Conservation (phyloP, 2,888 invertebrate genomes). For the Platycheirus rosarum region DNA sequence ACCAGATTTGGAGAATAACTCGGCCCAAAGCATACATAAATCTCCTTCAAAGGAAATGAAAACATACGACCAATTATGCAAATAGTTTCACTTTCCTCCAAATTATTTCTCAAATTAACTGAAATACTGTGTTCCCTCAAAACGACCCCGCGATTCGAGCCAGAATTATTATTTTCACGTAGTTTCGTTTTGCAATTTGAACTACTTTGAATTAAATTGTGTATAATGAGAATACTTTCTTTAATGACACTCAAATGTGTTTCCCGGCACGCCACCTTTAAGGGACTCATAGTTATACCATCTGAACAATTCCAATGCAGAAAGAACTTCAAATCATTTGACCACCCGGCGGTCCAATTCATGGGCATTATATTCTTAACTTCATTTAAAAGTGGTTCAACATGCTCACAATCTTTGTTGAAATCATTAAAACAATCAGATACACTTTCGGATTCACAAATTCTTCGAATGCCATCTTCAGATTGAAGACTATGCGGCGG, state of each 20-base stretch:
- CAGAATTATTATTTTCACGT: background rate
- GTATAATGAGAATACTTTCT: constrained; percentile 84
- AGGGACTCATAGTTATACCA: constrained; percentile 77
- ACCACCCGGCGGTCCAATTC: constrained; percentile 80
- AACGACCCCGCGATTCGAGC: constrained; percentile 84
- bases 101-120: constrained; percentile 89
- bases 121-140: constrained; percentile 93
- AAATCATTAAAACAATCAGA: constrained; percentile 85
- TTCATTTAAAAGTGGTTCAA: constrained; percentile 88
- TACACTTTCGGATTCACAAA: constrained; percentile 33
- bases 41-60: constrained; percentile 89
- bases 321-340: constrained; percentile 79
- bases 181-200: constrained; percentile 82
- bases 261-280: constrained; percentile 83
- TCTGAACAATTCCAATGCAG: constrained; percentile 79
- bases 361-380: constrained; percentile 83
- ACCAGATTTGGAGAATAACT: constrained; percentile 93
- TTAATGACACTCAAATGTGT: constrained; percentile 81
- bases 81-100: constrained; percentile 84
- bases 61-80: constrained; percentile 87
- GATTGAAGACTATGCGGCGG: constrained; percentile 78
- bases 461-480: constrained; percentile 73
- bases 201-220: constrained; percentile 85
- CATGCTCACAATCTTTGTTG: constrained; percentile 84
- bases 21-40: constrained; percentile 94